Conservation (phyloP, 1,140 invertebrate genomes). For the Paraescarpia echinospica region DNA sequence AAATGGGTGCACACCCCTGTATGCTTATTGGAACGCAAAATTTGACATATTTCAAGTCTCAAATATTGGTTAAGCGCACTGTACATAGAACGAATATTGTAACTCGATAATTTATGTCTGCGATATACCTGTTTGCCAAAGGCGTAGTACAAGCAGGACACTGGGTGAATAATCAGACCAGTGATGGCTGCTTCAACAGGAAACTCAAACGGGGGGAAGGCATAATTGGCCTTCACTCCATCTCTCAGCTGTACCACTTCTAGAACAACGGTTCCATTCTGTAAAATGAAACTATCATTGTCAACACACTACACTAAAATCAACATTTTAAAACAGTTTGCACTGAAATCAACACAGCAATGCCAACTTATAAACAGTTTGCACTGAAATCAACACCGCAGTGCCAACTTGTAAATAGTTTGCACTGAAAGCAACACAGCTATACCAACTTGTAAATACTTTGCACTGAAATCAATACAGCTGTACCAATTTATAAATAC, state of each 20-base stretch:
- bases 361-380: too few relatives aligned
- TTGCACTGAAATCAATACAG: not conserved
- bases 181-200: not conserved
- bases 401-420: too few relatives aligned
- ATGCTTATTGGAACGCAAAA: too few relatives aligned
- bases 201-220: not conserved
- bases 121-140: not conserved
- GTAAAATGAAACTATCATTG: not conserved
- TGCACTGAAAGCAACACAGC: too few relatives aligned
- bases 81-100: too few relatives aligned
- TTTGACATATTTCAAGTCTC: not conserved
- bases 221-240: not conserved
- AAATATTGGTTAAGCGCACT: not conserved
- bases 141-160: not conserved
- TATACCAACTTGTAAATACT: not conserved
- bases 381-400: too few relatives aligned
- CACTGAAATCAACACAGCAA: too few relatives aligned
- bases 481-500: not conserved
- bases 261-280: not conserved
- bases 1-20: too few relatives aligned
- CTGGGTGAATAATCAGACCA: not conserved
- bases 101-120: too few relatives aligned
- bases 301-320: too few relatives aligned
- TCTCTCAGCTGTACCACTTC: not conserved
- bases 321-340: too few relatives aligned